Conservation (phyloP, 2,888 invertebrate genomes). For the Barypeithes pellucidus region DNA sequence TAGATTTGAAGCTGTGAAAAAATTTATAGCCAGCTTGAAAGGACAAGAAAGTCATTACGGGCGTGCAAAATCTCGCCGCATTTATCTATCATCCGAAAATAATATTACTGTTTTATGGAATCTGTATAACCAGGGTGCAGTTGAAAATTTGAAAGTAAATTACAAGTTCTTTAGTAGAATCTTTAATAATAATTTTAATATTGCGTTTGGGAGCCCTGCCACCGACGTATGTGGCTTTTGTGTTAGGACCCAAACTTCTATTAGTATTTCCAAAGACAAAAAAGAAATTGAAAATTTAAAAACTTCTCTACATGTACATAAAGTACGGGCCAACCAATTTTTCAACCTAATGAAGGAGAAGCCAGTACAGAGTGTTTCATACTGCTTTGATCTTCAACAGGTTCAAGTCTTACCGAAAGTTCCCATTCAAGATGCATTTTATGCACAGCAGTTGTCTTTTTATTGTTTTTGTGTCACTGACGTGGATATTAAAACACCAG, state of each 20-base stretch:
- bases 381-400: constrained; percentile 42
- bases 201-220: constrained; percentile 48
- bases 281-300: constrained; percentile 8
- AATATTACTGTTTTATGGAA: constrained; percentile 34
- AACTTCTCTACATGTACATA: neutral
- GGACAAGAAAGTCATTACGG: constrained; percentile 33
- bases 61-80: constrained; percentile 28
- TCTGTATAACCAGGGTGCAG: constrained; percentile 33
- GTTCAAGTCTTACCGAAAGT: constrained; percentile 44
- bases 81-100: constrained; percentile 24
- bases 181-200: constrained; percentile 52
- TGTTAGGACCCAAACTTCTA: constrained; percentile 37
- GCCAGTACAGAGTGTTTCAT: constrained; percentile 18
- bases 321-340: constrained; percentile 8
- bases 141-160: constrained; percentile 26
- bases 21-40: constrained; percentile 36
- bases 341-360: constrained; percentile 10
- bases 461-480: constrained; percentile 53
- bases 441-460: constrained; percentile 54
- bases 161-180: constrained; percentile 43
- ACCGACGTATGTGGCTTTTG: constrained; percentile 40
- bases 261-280: constrained; percentile 31
- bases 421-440: constrained; percentile 52
- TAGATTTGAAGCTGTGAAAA: constrained; percentile 25
- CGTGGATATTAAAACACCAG: constrained; percentile 43